A percentile compares a stretch with the other conserved stretches of the same genome.
Evolutionary conservation across 1,140 invertebrate species (phyloP).

Genomic region (Drosophila pectinifera): DNA sequence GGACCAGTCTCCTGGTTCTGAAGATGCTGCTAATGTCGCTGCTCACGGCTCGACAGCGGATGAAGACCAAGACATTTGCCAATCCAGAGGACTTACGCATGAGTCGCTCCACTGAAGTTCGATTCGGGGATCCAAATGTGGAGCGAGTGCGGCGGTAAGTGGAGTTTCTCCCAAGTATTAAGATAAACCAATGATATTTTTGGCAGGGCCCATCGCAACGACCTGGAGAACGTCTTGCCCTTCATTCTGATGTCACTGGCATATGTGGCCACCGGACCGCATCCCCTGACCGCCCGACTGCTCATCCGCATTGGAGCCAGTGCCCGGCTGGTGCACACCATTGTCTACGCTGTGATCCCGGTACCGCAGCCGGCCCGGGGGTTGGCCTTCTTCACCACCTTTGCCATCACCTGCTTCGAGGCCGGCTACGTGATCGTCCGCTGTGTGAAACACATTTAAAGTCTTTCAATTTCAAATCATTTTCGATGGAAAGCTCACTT

Average conservation of each 20-base stretch:
- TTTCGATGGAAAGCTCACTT: no score
- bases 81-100: conserved; percentile 70
- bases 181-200: neutral
- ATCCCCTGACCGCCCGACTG: conserved; percentile 85
- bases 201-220: conserved; percentile 88
- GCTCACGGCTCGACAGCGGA: conserved; percentile 85
- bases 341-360: conserved; percentile 86
- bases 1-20: conserved; percentile 85
- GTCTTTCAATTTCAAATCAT: no score
- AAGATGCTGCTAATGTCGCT: conserved; percentile 86
- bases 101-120: conserved; percentile 45
- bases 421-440: conserved; percentile 69
- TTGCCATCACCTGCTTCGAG: conserved; percentile 86
- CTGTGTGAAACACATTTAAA: conserved; percentile 62
- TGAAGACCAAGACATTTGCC: conserved; percentile 81
- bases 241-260: conserved; percentile 87
- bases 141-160: conserved; percentile 68
- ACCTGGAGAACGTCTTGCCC: conserved; percentile 89
- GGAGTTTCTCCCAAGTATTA: no score
- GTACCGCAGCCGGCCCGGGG: conserved; percentile 87
- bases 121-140: conserved; percentile 66
- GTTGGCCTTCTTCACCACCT: conserved; percentile 86
- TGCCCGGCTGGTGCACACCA: conserved; percentile 87
- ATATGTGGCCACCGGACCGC: conserved; percentile 87
- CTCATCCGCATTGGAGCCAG: conserved; percentile 87